A percentile compares a stretch with the other conserved stretches of the same genome.
phyloP scores from a whole-genome alignment of 2,113 vertebrate genomes.

The Orientallactaga bullata region DNA sequence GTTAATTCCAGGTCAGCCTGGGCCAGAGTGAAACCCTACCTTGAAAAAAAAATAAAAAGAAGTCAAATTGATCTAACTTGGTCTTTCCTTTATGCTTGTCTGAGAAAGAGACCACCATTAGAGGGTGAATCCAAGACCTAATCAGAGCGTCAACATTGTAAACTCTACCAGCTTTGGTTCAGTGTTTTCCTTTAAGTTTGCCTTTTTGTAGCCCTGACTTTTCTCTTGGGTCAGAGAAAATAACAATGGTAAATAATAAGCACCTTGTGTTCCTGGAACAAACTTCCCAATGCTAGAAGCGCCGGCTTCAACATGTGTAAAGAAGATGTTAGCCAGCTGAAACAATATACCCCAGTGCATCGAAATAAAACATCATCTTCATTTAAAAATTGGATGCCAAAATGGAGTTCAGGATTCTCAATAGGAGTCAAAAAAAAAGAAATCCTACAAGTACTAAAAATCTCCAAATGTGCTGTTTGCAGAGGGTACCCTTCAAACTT shows the following conservation, averaged over 20 bases:
- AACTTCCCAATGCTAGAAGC: slow-evolving; percentile 45
- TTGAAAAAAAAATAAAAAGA: slow-evolving; percentile 26
- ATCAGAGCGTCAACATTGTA: slow-evolving; percentile 61
- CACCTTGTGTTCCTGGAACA: slow-evolving; percentile 72
- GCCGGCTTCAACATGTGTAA: slow-evolving; percentile 52
- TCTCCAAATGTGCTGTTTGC: slow-evolving; percentile 11
- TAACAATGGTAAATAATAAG: slow-evolving; percentile 68
- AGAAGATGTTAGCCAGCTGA: slow-evolving; percentile 76
- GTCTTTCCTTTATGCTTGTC: slow-evolving; percentile 46
- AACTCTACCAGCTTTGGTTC: slow-evolving; percentile 63
- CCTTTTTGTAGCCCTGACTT: slow-evolving; percentile 40
- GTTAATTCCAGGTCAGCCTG: no score
- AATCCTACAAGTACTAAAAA: slow-evolving; percentile 12
- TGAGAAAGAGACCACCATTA: slow-evolving; percentile 40
- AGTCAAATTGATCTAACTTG: slow-evolving; percentile 10
- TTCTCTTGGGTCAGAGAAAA: slow-evolving; percentile 72
- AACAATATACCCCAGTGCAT: slow-evolving; percentile 67
- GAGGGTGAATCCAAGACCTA: not conserved
- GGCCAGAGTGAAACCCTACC: no score
- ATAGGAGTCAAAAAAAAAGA: slow-evolving; percentile 34
- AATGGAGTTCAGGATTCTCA: slow-evolving; percentile 26
- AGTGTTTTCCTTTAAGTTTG: slow-evolving; percentile 61
- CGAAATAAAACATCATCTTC: slow-evolving; percentile 69
- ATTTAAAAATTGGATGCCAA: slow-evolving; percentile 48
- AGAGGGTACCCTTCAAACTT: not conserved